phyloP scores from a whole-genome alignment of 2,113 vertebrate species.

The Castor canadensis region DNA sequence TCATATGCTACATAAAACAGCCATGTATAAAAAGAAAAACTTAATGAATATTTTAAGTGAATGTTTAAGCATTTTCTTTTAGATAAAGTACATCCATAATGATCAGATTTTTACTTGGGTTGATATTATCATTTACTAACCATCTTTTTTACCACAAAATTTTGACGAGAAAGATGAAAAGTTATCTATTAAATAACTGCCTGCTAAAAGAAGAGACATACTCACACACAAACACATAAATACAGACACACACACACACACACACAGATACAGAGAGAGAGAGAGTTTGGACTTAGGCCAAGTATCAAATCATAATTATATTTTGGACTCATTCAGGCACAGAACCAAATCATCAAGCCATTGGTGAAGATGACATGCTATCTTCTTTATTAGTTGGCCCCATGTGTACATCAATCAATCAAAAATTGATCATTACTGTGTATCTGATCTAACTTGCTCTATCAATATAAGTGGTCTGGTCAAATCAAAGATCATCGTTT shows the following conservation, averaged over 20 bases:
- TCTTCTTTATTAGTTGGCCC: background rate
- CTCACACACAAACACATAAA: background rate
- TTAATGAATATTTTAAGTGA: background rate
- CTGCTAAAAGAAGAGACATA: background rate
- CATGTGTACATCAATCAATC: background rate
- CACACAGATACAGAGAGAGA: background rate
- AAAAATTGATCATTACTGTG: background rate
- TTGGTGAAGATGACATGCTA: background rate
- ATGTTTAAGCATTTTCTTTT: background rate
- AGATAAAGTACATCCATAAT: background rate
- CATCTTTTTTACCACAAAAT: background rate
- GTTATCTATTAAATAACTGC: background rate
- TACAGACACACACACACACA: background rate
- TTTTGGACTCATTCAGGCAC: background rate
- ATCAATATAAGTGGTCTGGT: background rate
- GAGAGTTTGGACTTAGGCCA: background rate
- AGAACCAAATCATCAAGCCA: background rate
- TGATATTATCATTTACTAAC: background rate
- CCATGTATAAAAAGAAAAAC: background rate
- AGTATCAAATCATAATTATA: slow-evolving; percentile 4
- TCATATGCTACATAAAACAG: background rate
- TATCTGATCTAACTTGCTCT: background rate
- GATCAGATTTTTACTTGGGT: background rate
- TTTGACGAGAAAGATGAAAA: background rate
- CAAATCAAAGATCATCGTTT: slow-evolving; percentile 36